Conservation (phyloP, 92 coral and sea anemone species). For the Anthopleura xanthogrammica region DNA sequence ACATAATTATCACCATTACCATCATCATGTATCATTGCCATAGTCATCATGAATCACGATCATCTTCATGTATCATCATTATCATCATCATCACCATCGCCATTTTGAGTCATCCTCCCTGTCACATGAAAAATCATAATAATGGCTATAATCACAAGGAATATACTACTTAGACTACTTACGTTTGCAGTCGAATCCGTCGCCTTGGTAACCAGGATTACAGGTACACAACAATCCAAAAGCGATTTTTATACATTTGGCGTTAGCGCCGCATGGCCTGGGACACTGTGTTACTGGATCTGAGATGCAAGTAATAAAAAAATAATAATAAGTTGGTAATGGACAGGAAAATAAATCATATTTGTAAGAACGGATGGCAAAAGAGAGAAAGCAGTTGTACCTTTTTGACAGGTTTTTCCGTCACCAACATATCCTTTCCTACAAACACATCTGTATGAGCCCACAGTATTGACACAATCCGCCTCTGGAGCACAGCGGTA, state of each 20-base stretch:
- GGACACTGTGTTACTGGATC: constrained; percentile 30
- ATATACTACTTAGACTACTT: constrained; percentile 22
- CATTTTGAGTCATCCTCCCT: not conserved
- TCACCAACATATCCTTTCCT: constrained; percentile 31
- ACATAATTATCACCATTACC: not conserved
- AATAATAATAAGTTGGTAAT: not conserved
- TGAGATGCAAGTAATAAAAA: not conserved
- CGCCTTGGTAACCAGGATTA: constrained; percentile 71
- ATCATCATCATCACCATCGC: not conserved
- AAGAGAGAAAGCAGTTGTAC: not conserved
- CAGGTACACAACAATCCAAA: constrained; percentile 53
- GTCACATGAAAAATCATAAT: not conserved
- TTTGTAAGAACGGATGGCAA: not conserved
- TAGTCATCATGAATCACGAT: not conserved
- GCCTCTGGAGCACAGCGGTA: constrained; percentile 56
- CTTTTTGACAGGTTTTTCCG: constrained; percentile 45
- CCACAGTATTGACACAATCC: constrained; percentile 62
- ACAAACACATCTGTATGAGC: constrained; percentile 56
- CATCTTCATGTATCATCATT: not conserved
- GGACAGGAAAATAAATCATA: not conserved
- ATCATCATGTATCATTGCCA: not conserved
- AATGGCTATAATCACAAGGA: not conserved
- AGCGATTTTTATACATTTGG: constrained; percentile 52
- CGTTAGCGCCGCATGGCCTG: constrained; percentile 60
- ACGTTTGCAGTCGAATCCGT: constrained; percentile 67